Evolutionary conservation across 2,888 invertebrate genomes (phyloP), one percentile per base, ranked within the genome.

Genomic region (Dione juno): DNA sequence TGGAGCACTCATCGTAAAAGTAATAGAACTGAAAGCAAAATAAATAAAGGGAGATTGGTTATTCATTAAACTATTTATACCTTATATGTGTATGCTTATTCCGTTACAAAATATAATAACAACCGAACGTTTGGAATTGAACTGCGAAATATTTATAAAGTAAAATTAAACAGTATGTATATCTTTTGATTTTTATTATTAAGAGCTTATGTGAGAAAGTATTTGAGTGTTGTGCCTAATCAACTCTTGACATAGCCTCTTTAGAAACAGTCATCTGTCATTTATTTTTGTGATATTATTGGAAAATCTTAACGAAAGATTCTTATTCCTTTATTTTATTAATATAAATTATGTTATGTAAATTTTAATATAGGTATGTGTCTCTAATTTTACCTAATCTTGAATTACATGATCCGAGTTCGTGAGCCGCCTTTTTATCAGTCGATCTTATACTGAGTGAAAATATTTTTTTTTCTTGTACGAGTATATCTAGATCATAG

Each of bases 151-250:
- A n/a, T n/a, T n/a, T n/a, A n/a, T n/a, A n/a, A n/a, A n/a, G n/a
- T n/a, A n/a, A n/a, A n/a, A n/a, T n/a, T n/a, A n/a, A n/a, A n/a
- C n/a, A n/a, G n/a, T n/a, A n/a, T n/a, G n/a, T n/a, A n/a, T n/a
- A n/a, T n/a, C n/a, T n/a, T n/a, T n/a, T n/a, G n/a, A 57, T 16
- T 1, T 57, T 37, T n/a, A 5, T 57, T 37, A 57, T n/a, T n/a
- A 37, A 57, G 16, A 5, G 3, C 16, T 37, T 37, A 63, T 13
- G 43, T 66, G 6, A n/a, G 19, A 57, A 58, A 69, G 54, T 67
- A 64, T 57, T 70, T 71, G 67, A 70, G 21, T 53, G 65, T 71
- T 70, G 69, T 70, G 75, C 70, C 45, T 13, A 50, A 70, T 73
- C 75, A 75, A 70, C 70, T 65, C 43, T 71, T 59, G 72, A 63